phyloP scores from a whole-genome alignment of 2,888 invertebrate genomes.

The Deilephila elpenor region DNA sequence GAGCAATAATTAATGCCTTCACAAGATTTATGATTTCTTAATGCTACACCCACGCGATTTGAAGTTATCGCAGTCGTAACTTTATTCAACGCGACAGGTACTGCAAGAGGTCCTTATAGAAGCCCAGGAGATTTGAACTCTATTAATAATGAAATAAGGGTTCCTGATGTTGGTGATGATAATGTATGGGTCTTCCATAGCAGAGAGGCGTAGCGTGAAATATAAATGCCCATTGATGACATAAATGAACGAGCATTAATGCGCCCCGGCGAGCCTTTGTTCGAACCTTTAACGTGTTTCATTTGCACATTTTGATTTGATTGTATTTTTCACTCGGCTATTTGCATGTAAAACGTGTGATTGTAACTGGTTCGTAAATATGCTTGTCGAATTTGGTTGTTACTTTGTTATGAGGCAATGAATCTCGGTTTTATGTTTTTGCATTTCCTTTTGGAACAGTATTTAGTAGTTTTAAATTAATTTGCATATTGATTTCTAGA shows the following conservation, averaged over 20 bases:
- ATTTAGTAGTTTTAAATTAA: too few species aligned
- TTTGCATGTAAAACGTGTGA: background rate
- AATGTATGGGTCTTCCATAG: constrained; percentile 46
- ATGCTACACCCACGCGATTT: constrained; percentile 72
- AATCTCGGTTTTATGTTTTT: too few species aligned
- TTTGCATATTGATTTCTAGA: too few species aligned
- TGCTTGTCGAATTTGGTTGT: background rate
- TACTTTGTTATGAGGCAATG: background rate
- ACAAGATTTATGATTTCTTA: constrained; percentile 76
- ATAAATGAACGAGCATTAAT: constrained; percentile 64
- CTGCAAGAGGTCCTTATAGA: constrained; percentile 41
- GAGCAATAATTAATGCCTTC: constrained; percentile 70
- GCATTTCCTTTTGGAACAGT: too few species aligned
- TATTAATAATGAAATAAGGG: constrained; percentile 33
- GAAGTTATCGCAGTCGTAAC: constrained; percentile 53
- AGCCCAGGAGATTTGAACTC: constrained; percentile 33
- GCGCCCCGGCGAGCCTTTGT: constrained; percentile 55
- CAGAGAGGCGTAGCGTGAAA: constrained; percentile 49
- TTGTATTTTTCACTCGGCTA: constrained; percentile 11
- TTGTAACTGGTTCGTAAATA: constrained; percentile 10
- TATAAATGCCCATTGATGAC: constrained; percentile 58
- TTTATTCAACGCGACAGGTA: constrained; percentile 55
- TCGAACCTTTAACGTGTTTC: constrained; percentile 23
- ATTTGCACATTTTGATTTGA: constrained; percentile 25
- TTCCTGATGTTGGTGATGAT: constrained; percentile 40